Conservation (phyloP, 2,888 invertebrate genomes). For the Thera britannica region DNA sequence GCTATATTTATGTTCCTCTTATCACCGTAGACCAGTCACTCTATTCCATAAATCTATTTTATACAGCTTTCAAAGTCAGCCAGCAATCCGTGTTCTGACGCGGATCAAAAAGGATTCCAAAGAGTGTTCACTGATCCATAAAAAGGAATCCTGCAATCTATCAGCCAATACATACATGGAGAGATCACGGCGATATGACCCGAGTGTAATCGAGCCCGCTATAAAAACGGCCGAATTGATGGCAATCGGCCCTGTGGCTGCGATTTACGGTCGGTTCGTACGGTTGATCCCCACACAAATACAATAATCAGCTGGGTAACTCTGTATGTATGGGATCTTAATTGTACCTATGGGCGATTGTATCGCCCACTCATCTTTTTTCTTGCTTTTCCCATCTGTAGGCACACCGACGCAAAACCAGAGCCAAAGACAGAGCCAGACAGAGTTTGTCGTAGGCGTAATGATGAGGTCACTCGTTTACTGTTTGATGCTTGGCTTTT, state of each 20-base stretch:
- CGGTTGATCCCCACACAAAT: constrained; percentile 7
- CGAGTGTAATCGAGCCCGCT: constrained; percentile 29
- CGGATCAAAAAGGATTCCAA: constrained; percentile 7
- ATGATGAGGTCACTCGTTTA: too few relatives aligned
- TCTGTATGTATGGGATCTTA: background rate
- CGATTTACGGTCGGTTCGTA: constrained; percentile 26
- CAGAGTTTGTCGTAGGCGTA: too few relatives aligned
- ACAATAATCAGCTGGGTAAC: background rate
- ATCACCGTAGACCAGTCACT: too few relatives aligned
- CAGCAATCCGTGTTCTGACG: background rate
- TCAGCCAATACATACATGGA: constrained; percentile 22
- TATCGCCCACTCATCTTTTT: too few relatives aligned
- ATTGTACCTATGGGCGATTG: too few relatives aligned
- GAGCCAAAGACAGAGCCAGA: too few relatives aligned
- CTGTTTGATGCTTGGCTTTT: too few relatives aligned
- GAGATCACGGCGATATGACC: constrained; percentile 31
- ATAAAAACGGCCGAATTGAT: constrained; percentile 40
- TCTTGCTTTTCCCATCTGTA: too few relatives aligned
- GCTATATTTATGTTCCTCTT: too few relatives aligned
- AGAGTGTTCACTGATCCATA: constrained; percentile 21
- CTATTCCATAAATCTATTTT: too few relatives aligned
- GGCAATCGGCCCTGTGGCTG: constrained; percentile 17
- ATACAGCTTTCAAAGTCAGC: too few relatives aligned
- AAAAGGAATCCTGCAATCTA: constrained; percentile 23
- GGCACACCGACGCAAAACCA: too few relatives aligned